A percentile compares a stretch with the other conserved stretches of the same genome.
These are phyloP conservation scores for Cyprinodon diabolis DNA, from an alignment of 2,797 vertebrate genomes.

Conservation along the genomic window DNA sequence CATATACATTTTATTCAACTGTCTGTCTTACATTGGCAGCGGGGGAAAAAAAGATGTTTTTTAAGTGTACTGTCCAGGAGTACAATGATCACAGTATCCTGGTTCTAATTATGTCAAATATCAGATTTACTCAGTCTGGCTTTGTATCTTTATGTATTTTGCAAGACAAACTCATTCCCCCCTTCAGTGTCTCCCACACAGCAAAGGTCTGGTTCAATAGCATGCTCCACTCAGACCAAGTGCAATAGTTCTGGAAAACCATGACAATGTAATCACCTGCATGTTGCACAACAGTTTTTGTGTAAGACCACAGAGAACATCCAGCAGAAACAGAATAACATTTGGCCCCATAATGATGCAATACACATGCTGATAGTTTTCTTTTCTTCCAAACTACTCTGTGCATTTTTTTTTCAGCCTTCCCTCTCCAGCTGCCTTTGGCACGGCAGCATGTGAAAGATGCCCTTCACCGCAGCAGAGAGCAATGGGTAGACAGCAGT, in stretches of 20 bases:
- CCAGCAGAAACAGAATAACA: conserved; percentile 23
- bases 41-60: conserved; percentile 1
- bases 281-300: conserved; percentile 52
- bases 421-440: conserved; percentile 38
- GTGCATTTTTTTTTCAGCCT: conserved; percentile 17
- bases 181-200: conserved; percentile 37
- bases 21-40: conserved; percentile 12
- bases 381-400: conserved; percentile 6
- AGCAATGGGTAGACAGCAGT: conserved; percentile 72
- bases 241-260: conserved; percentile 54
- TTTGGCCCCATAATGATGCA: conserved; percentile 29
- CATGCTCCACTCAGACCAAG: conserved; percentile 59
- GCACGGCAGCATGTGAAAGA: conserved; percentile 72
- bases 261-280: conserved; percentile 61
- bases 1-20: conserved; percentile 39
- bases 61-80: conserved; percentile 18
- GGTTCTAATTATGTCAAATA: conserved; percentile 59
- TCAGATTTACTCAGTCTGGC: conserved; percentile 58
- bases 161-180: conserved; percentile 53
- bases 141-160: conserved; percentile 39
- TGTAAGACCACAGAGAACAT: conserved; percentile 42
- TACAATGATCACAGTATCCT: conserved; percentile 52
- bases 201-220: conserved; percentile 41
- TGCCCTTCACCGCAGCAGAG: conserved; percentile 63
- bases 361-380: conserved; percentile 21